Conservation (phyloP, 1,140 invertebrate species). For the Melipona quadrifasciata region DNA sequence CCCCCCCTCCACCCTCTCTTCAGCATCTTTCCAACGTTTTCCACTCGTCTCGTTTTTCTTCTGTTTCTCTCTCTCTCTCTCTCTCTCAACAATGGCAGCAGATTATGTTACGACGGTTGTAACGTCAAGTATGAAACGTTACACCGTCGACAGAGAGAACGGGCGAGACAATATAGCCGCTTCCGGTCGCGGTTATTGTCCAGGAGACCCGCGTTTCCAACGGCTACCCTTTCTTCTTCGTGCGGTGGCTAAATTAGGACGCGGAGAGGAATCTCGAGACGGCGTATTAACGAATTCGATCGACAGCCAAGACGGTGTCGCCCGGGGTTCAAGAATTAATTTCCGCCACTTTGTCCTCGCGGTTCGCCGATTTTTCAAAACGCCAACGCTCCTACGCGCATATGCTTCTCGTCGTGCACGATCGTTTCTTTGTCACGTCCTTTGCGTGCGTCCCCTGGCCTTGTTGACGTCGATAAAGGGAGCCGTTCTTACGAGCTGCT, state of each 20-base stretch:
- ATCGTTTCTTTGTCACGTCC: slow-evolving; percentile 2
- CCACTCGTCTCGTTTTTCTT: background rate
- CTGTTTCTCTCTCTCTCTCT: background rate
- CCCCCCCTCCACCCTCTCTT: background rate
- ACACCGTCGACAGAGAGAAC: slow-evolving; percentile 25
- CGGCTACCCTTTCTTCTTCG: background rate
- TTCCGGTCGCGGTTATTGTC: slow-evolving; percentile 26
- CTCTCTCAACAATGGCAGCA: slow-evolving; percentile 5
- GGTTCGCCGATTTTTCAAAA: slow-evolving; percentile 35
- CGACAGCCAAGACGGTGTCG: background rate
- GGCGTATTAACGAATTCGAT: slow-evolving; percentile 7
- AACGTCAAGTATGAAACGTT: slow-evolving; percentile 67
- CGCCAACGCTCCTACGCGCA: background rate
- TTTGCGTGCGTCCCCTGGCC: background rate
- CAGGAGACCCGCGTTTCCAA: slow-evolving; percentile 4
- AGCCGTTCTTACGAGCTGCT: background rate
- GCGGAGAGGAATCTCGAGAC: background rate
- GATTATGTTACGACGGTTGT: slow-evolving; percentile 54
- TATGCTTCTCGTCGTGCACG: background rate
- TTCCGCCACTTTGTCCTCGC: slow-evolving; percentile 25
- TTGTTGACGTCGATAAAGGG: background rate
- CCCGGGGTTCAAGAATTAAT: slow-evolving; percentile 16
- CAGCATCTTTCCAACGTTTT: background rate
- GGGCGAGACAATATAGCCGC: slow-evolving; percentile 16
- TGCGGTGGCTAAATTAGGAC: slow-evolving; percentile 4